phyloP scores from a whole-genome alignment of 2,113 vertebrate genomes.

The Dromiciops gliroides region DNA sequence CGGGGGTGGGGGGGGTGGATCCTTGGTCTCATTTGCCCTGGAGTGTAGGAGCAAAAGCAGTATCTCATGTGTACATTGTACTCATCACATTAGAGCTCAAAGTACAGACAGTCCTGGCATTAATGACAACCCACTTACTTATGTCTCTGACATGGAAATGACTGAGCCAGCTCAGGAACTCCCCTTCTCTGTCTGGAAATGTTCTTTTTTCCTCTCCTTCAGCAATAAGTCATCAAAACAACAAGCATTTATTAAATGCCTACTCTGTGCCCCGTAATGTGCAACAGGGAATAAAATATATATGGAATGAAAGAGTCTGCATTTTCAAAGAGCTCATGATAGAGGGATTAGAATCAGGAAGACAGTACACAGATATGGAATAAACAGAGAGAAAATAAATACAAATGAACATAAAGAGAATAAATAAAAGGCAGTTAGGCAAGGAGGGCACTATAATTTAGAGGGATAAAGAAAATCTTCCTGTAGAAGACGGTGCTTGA shows the following conservation, averaged over 20 bases:
- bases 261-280: not conserved
- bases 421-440: not conserved
- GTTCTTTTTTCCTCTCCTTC: not conserved
- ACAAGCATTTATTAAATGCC: not conserved
- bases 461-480: not conserved
- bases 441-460: not conserved
- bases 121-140: not conserved
- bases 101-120: not conserved
- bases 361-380: not conserved
- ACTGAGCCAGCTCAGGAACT: not conserved
- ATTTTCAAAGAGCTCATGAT: not conserved
- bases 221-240: not conserved
- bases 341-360: not conserved
- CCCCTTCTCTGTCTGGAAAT: not conserved
- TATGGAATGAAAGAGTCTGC: not conserved
- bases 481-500: not conserved
- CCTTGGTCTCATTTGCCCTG: slow-evolving; percentile 65
- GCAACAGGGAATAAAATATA: not conserved
- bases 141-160: not conserved
- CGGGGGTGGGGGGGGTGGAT: too few species aligned
- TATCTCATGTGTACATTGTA: not conserved
- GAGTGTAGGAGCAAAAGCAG: slow-evolving; percentile 1
- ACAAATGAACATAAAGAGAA: not conserved
- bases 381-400: not conserved
- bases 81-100: not conserved